Evolutionary conservation across 2,888 invertebrate genomes (phyloP), one percentile per base, ranked within the genome.

Genomic region (Sepiola atlantica): DNA sequence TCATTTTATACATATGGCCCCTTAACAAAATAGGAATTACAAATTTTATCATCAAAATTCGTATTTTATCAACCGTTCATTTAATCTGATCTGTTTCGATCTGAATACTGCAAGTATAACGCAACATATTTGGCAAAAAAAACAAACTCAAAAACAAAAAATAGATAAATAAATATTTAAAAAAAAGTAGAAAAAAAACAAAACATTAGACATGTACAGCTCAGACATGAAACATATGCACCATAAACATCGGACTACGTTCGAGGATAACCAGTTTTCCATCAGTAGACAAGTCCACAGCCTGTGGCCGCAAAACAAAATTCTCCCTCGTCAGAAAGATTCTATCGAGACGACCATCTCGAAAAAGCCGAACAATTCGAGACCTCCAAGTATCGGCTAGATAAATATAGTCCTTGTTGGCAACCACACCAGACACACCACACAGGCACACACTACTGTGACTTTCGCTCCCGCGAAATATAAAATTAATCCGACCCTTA

Each of bases 371-470:
- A 24, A 92, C 45, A 24, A 92, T 54, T 92, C 92, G 45, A 20
- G 92, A 92, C 54, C 54, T 92, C 92, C 92, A 92, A 28, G 92
- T 92, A 54, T 92, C 92, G 10, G 92, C 92, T 20, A 92, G 45
- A 24, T 92, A 92, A 55, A 92, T 92, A 24, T 92, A 92, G 54
- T 92, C 55, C 28, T 92, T 24, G n/a, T 92, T 92, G 55, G 92
- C 92, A n/a, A 55, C 45, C 28, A 92, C 32, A 18, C 92, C 92
- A 92, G 54, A 92, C 28, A 92, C 92, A 12, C 92, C 92, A 92
- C 92, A 92, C 92, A 92, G 28, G 20, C 92, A 92, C 8, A 92
- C 55, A 45, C 55, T 92, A 92, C n/a, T 24, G 16, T 92, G 92
- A 55, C 92, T 92, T n/a, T 45, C 45, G 18, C 92, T 92, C 28